Percentiles rank a stretch among this genome's conserved stretches.
phyloP scores from a whole-genome alignment of 1,140 invertebrate genomes.

The Orchestia grillus region DNA sequence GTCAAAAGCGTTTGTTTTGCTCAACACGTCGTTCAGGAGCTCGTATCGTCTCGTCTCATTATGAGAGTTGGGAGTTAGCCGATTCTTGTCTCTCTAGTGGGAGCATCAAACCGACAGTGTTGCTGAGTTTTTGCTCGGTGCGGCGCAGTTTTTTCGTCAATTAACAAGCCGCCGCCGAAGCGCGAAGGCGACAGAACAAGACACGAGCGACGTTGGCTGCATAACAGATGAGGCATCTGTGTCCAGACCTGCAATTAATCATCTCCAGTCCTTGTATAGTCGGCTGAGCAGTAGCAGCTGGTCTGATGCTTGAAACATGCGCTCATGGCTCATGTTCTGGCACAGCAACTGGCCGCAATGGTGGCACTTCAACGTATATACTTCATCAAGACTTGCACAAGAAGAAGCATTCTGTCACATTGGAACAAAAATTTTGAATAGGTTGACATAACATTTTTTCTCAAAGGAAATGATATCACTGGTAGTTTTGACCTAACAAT shows the following conservation, averaged over 20 bases:
- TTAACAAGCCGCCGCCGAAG: conserved; percentile 31
- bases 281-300: neutral
- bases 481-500: neutral
- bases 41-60: neutral
- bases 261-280: conserved; percentile 1
- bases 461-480: neutral
- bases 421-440: no score
- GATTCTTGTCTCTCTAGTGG: neutral
- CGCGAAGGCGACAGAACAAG: conserved; percentile 34
- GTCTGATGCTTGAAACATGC: neutral
- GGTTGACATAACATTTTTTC: no score
- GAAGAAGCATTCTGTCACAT: neutral
- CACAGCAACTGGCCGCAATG: neutral
- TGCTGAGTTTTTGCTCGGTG: neutral
- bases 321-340: neutral
- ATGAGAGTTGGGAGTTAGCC: neutral
- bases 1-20: neutral
- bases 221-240: conserved; percentile 14
- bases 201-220: neutral
- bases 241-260: conserved; percentile 18
- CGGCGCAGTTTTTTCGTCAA: neutral
- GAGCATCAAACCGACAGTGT: neutral
- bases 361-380: neutral
- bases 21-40: neutral
- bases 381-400: neutral